Conservation (phyloP, 2,888 invertebrate genomes). For the Ephialtes manifestator region DNA sequence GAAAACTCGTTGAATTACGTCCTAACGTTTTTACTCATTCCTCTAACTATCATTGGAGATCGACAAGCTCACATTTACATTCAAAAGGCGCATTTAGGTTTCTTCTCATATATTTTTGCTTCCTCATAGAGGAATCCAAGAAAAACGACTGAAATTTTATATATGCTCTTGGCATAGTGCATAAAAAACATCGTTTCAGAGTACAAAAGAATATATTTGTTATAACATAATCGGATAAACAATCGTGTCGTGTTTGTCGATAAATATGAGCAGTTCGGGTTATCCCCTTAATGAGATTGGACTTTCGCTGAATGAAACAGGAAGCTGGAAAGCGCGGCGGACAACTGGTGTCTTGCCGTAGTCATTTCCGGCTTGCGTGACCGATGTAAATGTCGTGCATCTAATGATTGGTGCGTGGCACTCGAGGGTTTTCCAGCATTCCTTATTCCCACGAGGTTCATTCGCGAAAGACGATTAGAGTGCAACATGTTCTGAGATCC, state of each 20-base stretch:
- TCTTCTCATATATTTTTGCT: too few species aligned
- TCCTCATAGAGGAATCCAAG: too few species aligned
- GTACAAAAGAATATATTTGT: too few species aligned
- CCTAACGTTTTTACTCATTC: not conserved
- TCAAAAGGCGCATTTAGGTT: too few species aligned
- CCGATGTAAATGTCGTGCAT: constrained; percentile 59
- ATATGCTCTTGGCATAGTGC: too few species aligned
- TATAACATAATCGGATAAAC: too few species aligned
- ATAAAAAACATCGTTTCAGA: too few species aligned
- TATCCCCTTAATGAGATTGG: not conserved
- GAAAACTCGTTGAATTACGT: constrained; percentile 37
- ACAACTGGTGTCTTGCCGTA: constrained; percentile 27
- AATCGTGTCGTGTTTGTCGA: too few species aligned
- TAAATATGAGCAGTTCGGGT: too few species aligned
- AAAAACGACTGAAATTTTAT: too few species aligned
- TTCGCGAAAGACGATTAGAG: constrained; percentile 60
- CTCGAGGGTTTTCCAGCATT: constrained; percentile 34
- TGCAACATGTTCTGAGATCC: constrained; percentile 6
- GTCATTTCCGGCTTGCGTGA: constrained; percentile 66
- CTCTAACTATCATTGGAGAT: not conserved
- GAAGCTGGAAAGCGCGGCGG: constrained; percentile 16
- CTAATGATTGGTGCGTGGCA: constrained; percentile 49
- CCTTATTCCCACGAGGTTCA: constrained; percentile 68
- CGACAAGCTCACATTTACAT: not conserved
- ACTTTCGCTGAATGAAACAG: not conserved